Conservation (phyloP, 2,888 invertebrate genomes). For the Himalopsyche anomala region DNA sequence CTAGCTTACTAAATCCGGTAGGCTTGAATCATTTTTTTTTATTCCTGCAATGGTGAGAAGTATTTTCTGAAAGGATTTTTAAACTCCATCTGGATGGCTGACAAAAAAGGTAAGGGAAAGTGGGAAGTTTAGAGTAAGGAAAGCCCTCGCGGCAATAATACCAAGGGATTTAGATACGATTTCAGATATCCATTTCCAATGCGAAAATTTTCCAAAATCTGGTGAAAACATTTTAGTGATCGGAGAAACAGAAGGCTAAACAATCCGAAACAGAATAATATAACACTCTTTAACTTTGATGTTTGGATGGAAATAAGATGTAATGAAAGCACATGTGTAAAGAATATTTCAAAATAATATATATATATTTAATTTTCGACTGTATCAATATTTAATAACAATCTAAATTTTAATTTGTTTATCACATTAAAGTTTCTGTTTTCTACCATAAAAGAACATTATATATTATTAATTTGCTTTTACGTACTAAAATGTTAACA, state of each 20-base stretch:
- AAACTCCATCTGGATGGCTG: conserved; percentile 45
- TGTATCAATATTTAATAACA: too few species aligned
- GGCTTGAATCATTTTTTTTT: background rate
- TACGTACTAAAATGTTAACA: too few species aligned
- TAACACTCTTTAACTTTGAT: background rate
- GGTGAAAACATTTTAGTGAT: conserved; percentile 41
- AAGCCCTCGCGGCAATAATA: conserved; percentile 41
- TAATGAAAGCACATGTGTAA: too few species aligned
- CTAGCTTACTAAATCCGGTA: background rate
- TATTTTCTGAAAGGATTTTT: background rate
- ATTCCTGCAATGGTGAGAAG: background rate
- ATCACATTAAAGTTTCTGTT: too few species aligned
- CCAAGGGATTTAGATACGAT: conserved; percentile 60
- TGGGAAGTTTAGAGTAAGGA: conserved; percentile 14
- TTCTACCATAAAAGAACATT: too few species aligned
- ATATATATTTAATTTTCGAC: too few species aligned
- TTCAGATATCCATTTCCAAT: conserved; percentile 56
- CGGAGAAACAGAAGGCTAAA: background rate
- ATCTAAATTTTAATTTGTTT: too few species aligned
- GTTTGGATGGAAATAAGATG: too few species aligned
- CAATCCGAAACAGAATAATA: background rate
- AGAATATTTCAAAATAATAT: too few species aligned
- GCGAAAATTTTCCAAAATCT: background rate
- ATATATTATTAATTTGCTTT: too few species aligned
- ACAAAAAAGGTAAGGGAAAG: conserved; percentile 47